Base-by-base conservation (phyloP, 1,140 invertebrate species). In the Lepidurus packardi region DNA sequence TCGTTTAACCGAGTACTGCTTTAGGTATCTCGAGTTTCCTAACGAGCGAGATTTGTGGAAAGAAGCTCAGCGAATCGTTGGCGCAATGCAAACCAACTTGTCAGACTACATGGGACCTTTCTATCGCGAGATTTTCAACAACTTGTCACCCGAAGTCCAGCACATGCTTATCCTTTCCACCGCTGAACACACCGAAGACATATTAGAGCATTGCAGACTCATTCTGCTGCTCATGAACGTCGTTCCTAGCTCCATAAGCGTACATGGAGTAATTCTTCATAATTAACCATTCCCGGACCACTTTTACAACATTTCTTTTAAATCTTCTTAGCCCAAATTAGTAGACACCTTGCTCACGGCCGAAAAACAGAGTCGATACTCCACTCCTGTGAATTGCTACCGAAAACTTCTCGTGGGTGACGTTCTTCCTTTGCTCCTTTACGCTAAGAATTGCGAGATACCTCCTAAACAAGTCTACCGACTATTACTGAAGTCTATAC, bases 171-270 rank as follows among this genome's bases (percentile, higher is more conserved):
- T 96, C 13, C 86, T 94, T 78, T 90, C 91, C 80, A 93, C 93
- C 79, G 92, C 93, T 34, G 93, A 95, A 85, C 90, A 93, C 79
- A 93, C 92, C 82, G 92, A 93, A 84, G 92, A 95, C 83, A 94
- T 92, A 41, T 91, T 94, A 88, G 93, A 95, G 83, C 92, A 94
- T 84, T 94, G 93, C 84, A 89, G 92, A 81, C 85, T 95, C 74
- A 85, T 94, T 73, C 87, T 96, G 43, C 83, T 95, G 65, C 86
- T 95, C 76, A 86, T 95, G 74, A 90, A 90, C 81, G 90, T 90
- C 82, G 95, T 95, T 87, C 93, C 93, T 47, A 91, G 91, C 82
- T 89, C 92, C n/a, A 90, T 92, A 16, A 83, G 88, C 21, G 90
- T 90, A 73, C 90, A 94, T 84, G 93, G 92, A 47, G 92, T 93